Conservation (phyloP, 2,113 vertebrate genomes). For the Platysteira castanea region DNA sequence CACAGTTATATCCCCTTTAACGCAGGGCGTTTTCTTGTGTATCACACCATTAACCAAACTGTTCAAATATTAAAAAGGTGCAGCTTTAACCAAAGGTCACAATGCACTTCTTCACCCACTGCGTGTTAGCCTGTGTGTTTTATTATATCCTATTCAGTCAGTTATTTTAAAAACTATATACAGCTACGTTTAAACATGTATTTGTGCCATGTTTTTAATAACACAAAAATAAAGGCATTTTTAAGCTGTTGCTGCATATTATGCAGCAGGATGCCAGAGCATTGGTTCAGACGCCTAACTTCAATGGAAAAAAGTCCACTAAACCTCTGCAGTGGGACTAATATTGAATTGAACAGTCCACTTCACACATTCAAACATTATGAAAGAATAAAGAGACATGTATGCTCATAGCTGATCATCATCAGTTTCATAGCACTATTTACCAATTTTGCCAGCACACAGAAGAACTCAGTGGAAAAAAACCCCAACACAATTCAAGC, state of each 20-base stretch:
- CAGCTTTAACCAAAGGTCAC: slow-evolving; percentile 45
- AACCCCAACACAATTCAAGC: neutral
- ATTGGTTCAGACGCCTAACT: neutral
- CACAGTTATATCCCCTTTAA: slow-evolving; percentile 56
- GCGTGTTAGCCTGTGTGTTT: slow-evolving; percentile 41
- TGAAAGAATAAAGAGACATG: neutral
- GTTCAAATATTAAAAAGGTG: slow-evolving; percentile 25
- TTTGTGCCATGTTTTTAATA: slow-evolving; percentile 47
- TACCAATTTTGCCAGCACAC: neutral
- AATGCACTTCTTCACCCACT: slow-evolving; percentile 44
- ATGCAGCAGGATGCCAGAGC: slow-evolving; percentile 25
- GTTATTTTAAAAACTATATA: slow-evolving; percentile 64
- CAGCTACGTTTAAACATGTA: slow-evolving; percentile 63
- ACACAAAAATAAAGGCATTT: slow-evolving; percentile 58
- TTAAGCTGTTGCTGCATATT: neutral
- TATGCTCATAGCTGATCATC: neutral
- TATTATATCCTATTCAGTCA: slow-evolving; percentile 38
- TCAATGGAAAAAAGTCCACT: neutral
- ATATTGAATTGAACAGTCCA: neutral
- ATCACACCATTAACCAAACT: neutral
- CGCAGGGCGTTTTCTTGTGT: neutral
- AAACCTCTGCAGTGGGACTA: neutral
- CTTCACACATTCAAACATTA: neutral
- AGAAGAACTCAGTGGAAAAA: neutral
- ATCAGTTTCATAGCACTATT: neutral